Conservation (phyloP, 2,113 vertebrate species). For the Daboia siamensis region DNA sequence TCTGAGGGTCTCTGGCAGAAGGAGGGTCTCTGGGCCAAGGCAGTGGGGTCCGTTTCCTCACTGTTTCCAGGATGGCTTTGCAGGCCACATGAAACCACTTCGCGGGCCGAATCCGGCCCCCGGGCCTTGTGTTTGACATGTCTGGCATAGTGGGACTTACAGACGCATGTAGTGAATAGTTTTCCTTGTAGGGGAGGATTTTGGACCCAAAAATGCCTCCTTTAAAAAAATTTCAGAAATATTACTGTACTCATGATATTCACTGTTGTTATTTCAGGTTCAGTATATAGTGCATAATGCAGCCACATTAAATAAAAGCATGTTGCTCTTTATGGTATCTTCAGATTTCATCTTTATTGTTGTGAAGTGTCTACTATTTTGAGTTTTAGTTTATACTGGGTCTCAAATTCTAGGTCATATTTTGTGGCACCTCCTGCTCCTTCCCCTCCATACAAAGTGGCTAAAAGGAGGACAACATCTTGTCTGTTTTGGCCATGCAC, state of each 20-base stretch:
- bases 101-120: no score
- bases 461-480: neutral
- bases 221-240: neutral
- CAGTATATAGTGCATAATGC: neutral
- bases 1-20: no score
- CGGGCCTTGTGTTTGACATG: no score
- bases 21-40: no score
- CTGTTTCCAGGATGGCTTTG: no score
- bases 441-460: neutral
- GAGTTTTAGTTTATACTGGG: neutral
- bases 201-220: neutral
- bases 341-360: neutral
- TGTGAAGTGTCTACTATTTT: neutral
- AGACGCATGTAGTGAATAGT: neutral
- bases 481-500: neutral
- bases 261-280: neutral
- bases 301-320: neutral
- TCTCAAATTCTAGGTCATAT: neutral
- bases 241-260: neutral
- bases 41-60: no score
- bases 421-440: neutral
- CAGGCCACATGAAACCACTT: no score
- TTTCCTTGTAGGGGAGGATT: neutral
- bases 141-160: neutral
- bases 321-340: neutral